These are phyloP conservation scores for Cataglyphis hispanica DNA, from an alignment of 1,140 invertebrate species.

Conservation along the genomic window DNA sequence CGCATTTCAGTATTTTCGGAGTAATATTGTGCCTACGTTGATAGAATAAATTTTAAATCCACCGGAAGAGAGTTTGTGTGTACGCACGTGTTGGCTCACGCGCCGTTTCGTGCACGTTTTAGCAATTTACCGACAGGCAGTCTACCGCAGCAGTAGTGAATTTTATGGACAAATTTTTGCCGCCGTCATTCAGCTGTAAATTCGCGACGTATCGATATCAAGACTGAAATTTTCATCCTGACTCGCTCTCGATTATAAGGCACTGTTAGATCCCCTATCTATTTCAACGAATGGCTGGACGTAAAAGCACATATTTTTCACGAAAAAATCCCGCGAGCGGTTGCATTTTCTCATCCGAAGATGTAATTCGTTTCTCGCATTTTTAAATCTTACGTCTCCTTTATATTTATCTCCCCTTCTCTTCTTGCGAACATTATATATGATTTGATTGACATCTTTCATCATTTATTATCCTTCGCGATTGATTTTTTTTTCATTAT, in stretches of 20 bases:
- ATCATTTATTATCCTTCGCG: constrained; percentile 15
- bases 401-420: not conserved
- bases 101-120: constrained; percentile 31
- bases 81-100: constrained; percentile 37
- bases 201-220: constrained; percentile 32
- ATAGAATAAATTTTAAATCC: constrained; percentile 54
- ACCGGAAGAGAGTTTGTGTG: constrained; percentile 7
- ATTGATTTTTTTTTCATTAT: not conserved
- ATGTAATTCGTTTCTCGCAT: constrained; percentile 2
- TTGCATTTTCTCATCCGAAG: not conserved
- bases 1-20: constrained; percentile 13
- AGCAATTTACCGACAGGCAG: constrained; percentile 38
- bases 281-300: constrained; percentile 31
- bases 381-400: constrained; percentile 8
- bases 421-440: not conserved
- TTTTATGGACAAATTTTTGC: constrained; percentile 47
- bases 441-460: constrained; percentile 10
- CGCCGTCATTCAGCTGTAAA: not conserved
- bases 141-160: not conserved
- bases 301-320: constrained; percentile 27
- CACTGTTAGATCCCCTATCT: constrained; percentile 20
- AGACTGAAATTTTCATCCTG: constrained; percentile 5
- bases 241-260: constrained; percentile 15
- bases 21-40: constrained; percentile 21
- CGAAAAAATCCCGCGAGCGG: not conserved